phyloP scores from a whole-genome alignment of 2,113 vertebrate genomes.

The Ranitomeya imitator region DNA sequence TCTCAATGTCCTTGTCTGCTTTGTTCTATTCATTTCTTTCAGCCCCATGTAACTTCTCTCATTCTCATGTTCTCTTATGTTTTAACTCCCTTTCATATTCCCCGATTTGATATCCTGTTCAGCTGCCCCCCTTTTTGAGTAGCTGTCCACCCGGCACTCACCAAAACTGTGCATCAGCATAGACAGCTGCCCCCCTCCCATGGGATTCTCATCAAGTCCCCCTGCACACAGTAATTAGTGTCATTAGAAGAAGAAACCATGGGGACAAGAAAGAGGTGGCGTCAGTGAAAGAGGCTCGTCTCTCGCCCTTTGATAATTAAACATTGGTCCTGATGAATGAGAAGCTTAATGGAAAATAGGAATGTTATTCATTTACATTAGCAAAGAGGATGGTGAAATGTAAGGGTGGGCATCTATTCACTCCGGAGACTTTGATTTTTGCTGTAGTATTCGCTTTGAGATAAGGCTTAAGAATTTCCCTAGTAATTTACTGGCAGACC shows the following conservation, averaged over 20 bases:
- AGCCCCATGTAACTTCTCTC: background rate
- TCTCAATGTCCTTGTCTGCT: background rate
- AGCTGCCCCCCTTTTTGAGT: background rate
- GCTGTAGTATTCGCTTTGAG: background rate
- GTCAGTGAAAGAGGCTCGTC: constrained; percentile 41
- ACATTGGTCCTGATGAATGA: constrained; percentile 43
- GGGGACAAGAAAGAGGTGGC: constrained; percentile 44
- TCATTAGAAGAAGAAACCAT: constrained; percentile 47
- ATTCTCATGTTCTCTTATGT: constrained; percentile 2
- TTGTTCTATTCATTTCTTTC: constrained; percentile 21
- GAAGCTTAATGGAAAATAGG: constrained; percentile 40
- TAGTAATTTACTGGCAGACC: background rate
- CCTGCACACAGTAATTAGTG: constrained; percentile 35
- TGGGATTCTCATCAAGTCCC: constrained; percentile 29
- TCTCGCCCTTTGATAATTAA: constrained; percentile 40
- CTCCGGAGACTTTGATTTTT: background rate
- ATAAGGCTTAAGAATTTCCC: background rate
- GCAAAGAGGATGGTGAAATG: constrained; percentile 4
- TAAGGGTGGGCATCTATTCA: constrained; percentile 9
- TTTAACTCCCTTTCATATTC: background rate
- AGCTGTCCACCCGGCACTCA: constrained; percentile 10
- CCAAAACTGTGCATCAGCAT: background rate
- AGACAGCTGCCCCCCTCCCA: constrained; percentile 39
- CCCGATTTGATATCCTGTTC: background rate
- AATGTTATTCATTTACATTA: constrained; percentile 50